These are phyloP conservation scores for Myrmecophaga tridactyla DNA, from an alignment of 2,113 vertebrate genomes.

Conservation along the genomic window DNA sequence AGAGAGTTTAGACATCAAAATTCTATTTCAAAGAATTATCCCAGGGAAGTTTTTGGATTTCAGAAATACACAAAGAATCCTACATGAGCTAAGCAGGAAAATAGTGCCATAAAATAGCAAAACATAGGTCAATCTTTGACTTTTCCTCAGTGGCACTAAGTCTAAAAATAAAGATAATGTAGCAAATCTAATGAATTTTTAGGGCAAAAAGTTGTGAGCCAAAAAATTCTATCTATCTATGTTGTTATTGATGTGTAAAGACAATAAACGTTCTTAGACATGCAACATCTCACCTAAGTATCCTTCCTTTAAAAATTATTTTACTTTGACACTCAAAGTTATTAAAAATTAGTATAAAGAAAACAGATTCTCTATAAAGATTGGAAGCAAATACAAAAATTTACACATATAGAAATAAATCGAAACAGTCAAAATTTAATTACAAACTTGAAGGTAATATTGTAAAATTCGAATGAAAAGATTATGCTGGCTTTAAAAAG, in stretches of 20 bases:
- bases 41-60: not conserved
- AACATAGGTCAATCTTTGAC: not conserved
- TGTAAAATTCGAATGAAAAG: not conserved
- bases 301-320: conserved; percentile 20
- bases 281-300: not conserved
- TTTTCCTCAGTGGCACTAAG: not conserved
- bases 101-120: not conserved
- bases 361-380: conserved; percentile 1
- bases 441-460: not conserved
- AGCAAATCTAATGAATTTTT: conserved; percentile 7
- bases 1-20: not conserved
- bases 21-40: not conserved
- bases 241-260: not conserved
- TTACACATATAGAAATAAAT: not conserved
- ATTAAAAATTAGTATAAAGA: conserved; percentile 15
- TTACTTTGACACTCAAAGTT: conserved; percentile 9
- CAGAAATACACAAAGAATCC: conserved; percentile 7
- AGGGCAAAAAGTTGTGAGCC: not conserved
- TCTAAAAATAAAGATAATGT: not conserved
- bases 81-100: not conserved
- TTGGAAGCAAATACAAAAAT: not conserved
- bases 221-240: not conserved
- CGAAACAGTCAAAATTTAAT: not conserved
- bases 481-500: not conserved
- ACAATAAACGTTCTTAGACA: not conserved